Conservation (phyloP, 2,888 invertebrate genomes). For the Parnassius apollo region DNA sequence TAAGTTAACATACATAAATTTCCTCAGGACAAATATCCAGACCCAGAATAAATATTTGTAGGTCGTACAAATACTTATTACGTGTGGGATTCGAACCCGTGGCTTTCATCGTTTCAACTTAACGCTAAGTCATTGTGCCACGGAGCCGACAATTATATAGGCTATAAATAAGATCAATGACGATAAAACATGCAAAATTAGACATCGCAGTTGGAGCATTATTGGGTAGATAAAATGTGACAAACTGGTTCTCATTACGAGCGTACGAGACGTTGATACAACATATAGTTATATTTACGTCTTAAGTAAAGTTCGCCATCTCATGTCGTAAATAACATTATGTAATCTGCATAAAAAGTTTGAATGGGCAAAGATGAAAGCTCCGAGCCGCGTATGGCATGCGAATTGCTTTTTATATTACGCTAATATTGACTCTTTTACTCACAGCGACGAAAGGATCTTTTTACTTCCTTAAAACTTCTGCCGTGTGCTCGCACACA, state of each 20-base stretch:
- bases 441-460: conserved; percentile 38
- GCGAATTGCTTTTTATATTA: conserved; percentile 72
- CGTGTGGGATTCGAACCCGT: too few species aligned
- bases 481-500: conserved; percentile 25
- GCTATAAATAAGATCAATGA: too few species aligned
- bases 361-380: conserved; percentile 75
- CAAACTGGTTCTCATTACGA: conserved; percentile 44
- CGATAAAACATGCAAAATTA: too few species aligned
- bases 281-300: conserved; percentile 61
- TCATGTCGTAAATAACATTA: conserved; percentile 76
- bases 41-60: too few species aligned
- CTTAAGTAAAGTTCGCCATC: conserved; percentile 75
- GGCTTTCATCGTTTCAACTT: too few species aligned
- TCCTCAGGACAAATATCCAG: too few species aligned
- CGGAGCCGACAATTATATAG: too few species aligned
- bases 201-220: too few species aligned
- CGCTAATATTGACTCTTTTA: conserved; percentile 63
- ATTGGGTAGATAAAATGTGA: conserved; percentile 1
- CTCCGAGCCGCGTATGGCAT: conserved; percentile 70
- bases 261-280: conserved; percentile 40
- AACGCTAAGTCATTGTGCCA: too few species aligned
- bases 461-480: conserved; percentile 27
- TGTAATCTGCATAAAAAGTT: conserved; percentile 79
- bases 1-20: too few species aligned
- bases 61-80: too few species aligned